These are phyloP conservation scores for Ivindomyrus marchei DNA, from an alignment of 2,113 vertebrate genomes.

Conservation along the genomic window DNA sequence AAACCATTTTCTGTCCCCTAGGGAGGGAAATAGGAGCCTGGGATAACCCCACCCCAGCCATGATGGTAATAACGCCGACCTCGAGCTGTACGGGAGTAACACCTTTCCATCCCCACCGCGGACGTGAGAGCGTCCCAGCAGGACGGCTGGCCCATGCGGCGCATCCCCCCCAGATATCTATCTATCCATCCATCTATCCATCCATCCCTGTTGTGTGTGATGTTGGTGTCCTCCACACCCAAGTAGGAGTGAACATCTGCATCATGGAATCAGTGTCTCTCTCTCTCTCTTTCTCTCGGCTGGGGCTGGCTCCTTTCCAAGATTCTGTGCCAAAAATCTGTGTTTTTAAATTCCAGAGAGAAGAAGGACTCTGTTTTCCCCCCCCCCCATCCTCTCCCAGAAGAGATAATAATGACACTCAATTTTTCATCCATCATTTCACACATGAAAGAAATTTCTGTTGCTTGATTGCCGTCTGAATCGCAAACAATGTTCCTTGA, in stretches of 20 bases:
- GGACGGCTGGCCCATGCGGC: neutral
- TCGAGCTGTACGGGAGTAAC: neutral
- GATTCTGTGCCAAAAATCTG: neutral
- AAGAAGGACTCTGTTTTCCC: neutral
- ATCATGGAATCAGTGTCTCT: neutral
- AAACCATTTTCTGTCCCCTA: neutral
- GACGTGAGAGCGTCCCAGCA: neutral
- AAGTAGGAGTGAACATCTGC: neutral
- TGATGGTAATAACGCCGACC: neutral
- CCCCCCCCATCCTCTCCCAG: neutral
- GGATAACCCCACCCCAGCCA: neutral
- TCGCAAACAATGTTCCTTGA: neutral
- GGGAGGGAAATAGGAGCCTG: neutral
- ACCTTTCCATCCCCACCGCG: neutral
- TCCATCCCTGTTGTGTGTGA: neutral
- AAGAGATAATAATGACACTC: slow-evolving; percentile 16
- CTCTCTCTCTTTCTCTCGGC: neutral
- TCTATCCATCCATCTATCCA: neutral
- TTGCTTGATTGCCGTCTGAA: neutral
- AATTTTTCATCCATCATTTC: slow-evolving; percentile 13
- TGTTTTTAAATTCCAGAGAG: neutral
- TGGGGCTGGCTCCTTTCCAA: neutral
- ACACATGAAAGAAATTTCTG: slow-evolving; percentile 7
- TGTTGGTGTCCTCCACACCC: neutral
- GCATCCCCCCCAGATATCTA: neutral